These are phyloP conservation scores for Clepsis dumicolana DNA, from an alignment of 2,888 invertebrate genomes.

Conservation along the genomic window DNA sequence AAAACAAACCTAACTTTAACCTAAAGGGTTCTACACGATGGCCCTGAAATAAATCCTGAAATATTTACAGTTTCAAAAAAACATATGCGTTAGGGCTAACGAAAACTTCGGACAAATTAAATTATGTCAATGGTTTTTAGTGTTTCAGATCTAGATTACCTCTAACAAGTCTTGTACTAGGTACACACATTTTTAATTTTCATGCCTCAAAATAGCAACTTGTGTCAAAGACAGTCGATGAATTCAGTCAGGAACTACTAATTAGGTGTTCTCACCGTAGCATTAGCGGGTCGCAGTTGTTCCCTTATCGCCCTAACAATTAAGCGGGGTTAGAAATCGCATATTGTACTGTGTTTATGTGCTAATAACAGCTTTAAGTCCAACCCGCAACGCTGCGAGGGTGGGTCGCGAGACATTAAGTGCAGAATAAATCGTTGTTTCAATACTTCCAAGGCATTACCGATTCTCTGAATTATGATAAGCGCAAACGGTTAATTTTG, in stretches of 20 bases:
- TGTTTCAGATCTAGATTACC: too few relatives aligned
- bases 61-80: too few relatives aligned
- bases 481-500: constrained; percentile 67
- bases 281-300: constrained; percentile 70
- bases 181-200: too few relatives aligned
- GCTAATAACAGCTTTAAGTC: constrained; percentile 78
- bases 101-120: too few relatives aligned
- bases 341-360: constrained; percentile 74
- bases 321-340: constrained; percentile 80
- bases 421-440: constrained; percentile 71
- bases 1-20: too few relatives aligned
- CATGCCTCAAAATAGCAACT: constrained; percentile 34
- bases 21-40: too few relatives aligned
- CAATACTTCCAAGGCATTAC: constrained; percentile 59
- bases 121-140: too few relatives aligned
- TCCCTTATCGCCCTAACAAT: constrained; percentile 81
- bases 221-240: constrained; percentile 58
- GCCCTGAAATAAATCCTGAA: too few relatives aligned
- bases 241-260: constrained; percentile 75
- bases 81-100: too few relatives aligned
- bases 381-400: constrained; percentile 68
- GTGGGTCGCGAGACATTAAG: constrained; percentile 69
- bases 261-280: constrained; percentile 76
- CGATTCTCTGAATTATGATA: constrained; percentile 67
- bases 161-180: too few relatives aligned